Conservation (phyloP, 2,113 vertebrate genomes). For the Amblyopsis rosae region DNA sequence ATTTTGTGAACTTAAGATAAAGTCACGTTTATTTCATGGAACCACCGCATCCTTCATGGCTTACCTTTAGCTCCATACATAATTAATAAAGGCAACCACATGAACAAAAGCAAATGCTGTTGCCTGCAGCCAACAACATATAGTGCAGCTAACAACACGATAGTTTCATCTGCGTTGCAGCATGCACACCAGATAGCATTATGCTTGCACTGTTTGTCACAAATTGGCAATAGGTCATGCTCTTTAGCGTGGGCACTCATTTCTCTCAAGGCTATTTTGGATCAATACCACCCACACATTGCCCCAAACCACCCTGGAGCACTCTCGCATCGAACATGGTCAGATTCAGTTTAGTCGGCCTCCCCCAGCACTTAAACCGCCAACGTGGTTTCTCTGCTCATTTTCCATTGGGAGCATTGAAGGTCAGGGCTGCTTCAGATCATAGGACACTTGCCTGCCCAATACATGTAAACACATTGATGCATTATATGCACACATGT, state of each 20-base stretch:
- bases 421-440: slow-evolving; percentile 45
- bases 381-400: neutral
- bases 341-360: neutral
- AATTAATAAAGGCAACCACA: too few species aligned
- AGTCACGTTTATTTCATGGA: too few species aligned
- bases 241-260: slow-evolving; percentile 29
- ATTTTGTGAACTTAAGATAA: neutral
- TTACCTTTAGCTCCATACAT: too few species aligned
- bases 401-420: slow-evolving; percentile 34
- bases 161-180: slow-evolving; percentile 22
- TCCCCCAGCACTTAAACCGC: neutral
- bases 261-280: slow-evolving; percentile 16
- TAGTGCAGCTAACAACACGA: slow-evolving; percentile 21
- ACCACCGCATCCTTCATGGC: too few species aligned
- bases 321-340: neutral
- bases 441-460: slow-evolving; percentile 38
- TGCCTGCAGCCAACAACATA: slow-evolving; percentile 36
- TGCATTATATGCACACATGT: slow-evolving; percentile 19
- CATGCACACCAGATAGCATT: slow-evolving; percentile 48
- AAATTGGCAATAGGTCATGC: slow-evolving; percentile 18
- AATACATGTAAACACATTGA: slow-evolving; percentile 40
- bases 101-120: slow-evolving; percentile 15
- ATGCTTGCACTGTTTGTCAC: slow-evolving; percentile 30
- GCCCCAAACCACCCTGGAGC: slow-evolving; percentile 5
- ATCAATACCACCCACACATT: slow-evolving; percentile 43